A percentile compares a stretch with the other conserved stretches of the same genome.
Evolutionary conservation across 2,797 vertebrate genomes (phyloP).

Genomic region (Amphiprion clarkii): DNA sequence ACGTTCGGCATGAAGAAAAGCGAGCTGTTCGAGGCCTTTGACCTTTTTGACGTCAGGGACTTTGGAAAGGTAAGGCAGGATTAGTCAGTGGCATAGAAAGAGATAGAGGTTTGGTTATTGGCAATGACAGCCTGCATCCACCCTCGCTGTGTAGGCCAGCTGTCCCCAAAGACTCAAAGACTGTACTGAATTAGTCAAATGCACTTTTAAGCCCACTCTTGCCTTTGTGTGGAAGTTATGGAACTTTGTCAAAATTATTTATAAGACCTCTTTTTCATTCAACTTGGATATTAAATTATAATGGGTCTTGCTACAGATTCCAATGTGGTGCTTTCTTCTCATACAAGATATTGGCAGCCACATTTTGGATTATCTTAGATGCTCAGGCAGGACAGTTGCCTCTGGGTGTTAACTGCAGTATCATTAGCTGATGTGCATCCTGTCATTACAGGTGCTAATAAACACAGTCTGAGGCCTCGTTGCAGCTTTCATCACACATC

Average conservation of each 20-base stretch:
- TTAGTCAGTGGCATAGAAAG: not conserved
- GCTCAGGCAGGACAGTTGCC: not conserved
- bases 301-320: not conserved
- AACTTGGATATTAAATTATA: slow-evolving; percentile 15
- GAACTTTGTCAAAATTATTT: slow-evolving; percentile 30
- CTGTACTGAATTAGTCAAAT: slow-evolving; percentile 14
- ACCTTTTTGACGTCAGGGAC: slow-evolving; percentile 97
- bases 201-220: slow-evolving; percentile 12
- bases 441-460: slow-evolving; percentile 23
- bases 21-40: slow-evolving; percentile 97
- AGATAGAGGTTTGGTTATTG: not conserved
- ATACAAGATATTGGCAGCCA: not conserved
- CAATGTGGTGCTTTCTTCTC: not conserved
- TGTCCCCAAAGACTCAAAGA: slow-evolving; percentile 19
- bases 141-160: slow-evolving; percentile 12
- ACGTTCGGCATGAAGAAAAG: slow-evolving; percentile 96
- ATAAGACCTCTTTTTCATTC: slow-evolving; percentile 3
- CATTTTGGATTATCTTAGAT: too few species aligned
- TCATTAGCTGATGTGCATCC: slow-evolving; percentile 4
- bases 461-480: slow-evolving; percentile 1
- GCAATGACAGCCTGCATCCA: not conserved
- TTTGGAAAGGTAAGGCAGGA: slow-evolving; percentile 93
- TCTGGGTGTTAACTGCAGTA: not conserved
- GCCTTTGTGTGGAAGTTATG: slow-evolving; percentile 5
- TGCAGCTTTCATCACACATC: slow-evolving; percentile 9